A percentile compares a stretch with the other conserved stretches of the same genome.
Evolutionary conservation across 2,888 invertebrate genomes (phyloP).

Genomic region (Drosophila algonquin): DNA sequence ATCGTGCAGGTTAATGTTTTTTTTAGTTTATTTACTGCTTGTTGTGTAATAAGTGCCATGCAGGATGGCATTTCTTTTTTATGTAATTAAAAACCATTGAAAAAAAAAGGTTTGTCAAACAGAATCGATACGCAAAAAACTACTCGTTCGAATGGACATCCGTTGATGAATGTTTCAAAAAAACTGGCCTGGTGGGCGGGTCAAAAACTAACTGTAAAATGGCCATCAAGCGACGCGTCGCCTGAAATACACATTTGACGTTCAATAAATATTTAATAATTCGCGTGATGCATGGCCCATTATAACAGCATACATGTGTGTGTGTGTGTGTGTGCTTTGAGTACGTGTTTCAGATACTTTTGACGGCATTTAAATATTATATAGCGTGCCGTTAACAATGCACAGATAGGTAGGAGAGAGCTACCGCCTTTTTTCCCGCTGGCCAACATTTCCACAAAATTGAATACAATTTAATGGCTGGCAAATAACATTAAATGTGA

Average conservation of each 20-base stretch:
- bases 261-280: conserved; percentile 53
- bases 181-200: conserved; percentile 25
- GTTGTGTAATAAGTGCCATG: conserved; percentile 6
- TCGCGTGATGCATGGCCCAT: conserved; percentile 40
- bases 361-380: conserved; percentile 25
- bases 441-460: conserved; percentile 50
- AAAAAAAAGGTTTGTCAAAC: conserved; percentile 43
- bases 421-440: conserved; percentile 24
- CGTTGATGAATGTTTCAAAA: conserved; percentile 11
- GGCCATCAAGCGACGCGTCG: conserved; percentile 36
- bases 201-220: conserved; percentile 51
- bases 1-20: not conserved
- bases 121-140: conserved; percentile 39
- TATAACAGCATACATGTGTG: not conserved
- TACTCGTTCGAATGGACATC: not conserved
- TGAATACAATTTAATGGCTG: conserved; percentile 53
- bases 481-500: conserved; percentile 54
- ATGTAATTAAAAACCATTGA: conserved; percentile 27
- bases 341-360: conserved; percentile 1
- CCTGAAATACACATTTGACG: conserved; percentile 33
- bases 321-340: not conserved
- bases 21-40: conserved; percentile 12
- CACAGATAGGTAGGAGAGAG: not conserved
- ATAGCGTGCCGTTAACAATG: conserved; percentile 42
- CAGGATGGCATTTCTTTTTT: not conserved